Evolutionary conservation across 2,797 vertebrate genomes (phyloP).

Genomic region (Hoplostethus atlanticus): DNA sequence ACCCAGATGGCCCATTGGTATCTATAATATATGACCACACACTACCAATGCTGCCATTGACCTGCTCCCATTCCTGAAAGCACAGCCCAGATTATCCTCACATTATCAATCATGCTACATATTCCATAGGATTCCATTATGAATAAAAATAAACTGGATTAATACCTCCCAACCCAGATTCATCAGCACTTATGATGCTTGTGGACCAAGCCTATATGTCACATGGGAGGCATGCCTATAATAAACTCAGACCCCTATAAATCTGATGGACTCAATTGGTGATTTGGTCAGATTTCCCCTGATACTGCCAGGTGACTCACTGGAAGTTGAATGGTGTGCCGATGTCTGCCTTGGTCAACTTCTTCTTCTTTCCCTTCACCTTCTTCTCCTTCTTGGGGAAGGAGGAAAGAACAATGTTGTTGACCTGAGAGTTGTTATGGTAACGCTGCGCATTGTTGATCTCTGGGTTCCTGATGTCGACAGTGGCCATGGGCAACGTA

Average conservation of each 20-base stretch:
- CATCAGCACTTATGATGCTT: background rate
- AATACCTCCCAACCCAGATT: slow-evolving; percentile 4
- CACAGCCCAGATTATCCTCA: slow-evolving; percentile 12
- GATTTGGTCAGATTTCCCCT: background rate
- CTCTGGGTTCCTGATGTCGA: slow-evolving; percentile 98
- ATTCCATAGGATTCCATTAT: slow-evolving; percentile 10
- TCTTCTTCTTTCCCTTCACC: slow-evolving; percentile 95
- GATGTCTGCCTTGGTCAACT: slow-evolving; percentile 96
- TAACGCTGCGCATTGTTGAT: slow-evolving; percentile 88
- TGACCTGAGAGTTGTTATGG: slow-evolving; percentile 91
- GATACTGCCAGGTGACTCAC: slow-evolving; percentile 79
- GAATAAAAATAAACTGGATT: slow-evolving; percentile 13
- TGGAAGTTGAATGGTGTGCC: slow-evolving; percentile 99
- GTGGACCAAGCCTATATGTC: background rate
- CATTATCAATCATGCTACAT: slow-evolving; percentile 5
- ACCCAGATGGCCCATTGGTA: background rate
- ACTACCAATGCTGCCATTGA: background rate
- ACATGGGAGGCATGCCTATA: background rate
- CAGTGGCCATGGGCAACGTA: slow-evolving; percentile 94
- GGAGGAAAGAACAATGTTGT: slow-evolving; percentile 91
- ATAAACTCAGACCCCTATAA: background rate
- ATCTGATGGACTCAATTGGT: no score
- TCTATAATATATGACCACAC: background rate
- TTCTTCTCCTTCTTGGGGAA: slow-evolving; percentile 92
- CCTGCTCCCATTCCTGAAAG: slow-evolving; percentile 30